Evolutionary conservation across 2,888 invertebrate genomes (phyloP).

Genomic region (Teleogryllus oceanicus): DNA sequence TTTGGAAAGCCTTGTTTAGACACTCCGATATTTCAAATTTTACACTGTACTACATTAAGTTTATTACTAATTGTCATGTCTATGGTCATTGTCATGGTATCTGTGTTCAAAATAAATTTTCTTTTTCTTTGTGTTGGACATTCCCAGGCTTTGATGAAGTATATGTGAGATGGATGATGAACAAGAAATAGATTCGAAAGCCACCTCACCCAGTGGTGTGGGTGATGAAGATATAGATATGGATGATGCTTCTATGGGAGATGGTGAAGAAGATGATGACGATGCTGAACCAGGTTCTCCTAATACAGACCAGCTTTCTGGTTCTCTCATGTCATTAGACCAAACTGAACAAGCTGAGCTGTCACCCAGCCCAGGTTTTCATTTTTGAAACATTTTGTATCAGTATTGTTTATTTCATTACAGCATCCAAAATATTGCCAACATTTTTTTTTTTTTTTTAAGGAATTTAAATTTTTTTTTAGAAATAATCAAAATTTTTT

Average conservation of each 20-base stretch:
- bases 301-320: not conserved
- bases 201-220: slow-evolving; percentile 20
- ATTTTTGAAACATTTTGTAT: not conserved
- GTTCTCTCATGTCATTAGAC: not conserved
- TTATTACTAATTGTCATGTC: too few relatives aligned
- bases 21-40: too few relatives aligned
- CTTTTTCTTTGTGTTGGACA: slow-evolving; percentile 19
- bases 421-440: not conserved
- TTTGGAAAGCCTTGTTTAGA: too few relatives aligned
- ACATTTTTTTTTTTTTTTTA: too few relatives aligned
- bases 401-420: not conserved
- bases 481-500: too few relatives aligned
- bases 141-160: slow-evolving; percentile 28
- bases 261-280: slow-evolving; percentile 37
- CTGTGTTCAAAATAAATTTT: too few relatives aligned
- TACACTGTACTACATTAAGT: too few relatives aligned
- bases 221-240: slow-evolving; percentile 35
- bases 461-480: too few relatives aligned
- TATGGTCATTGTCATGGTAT: too few relatives aligned
- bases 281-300: slow-evolving; percentile 25
- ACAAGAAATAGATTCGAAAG: slow-evolving; percentile 1
- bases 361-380: not conserved
- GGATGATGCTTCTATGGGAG: slow-evolving; percentile 35
- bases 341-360: not conserved
- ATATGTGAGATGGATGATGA: slow-evolving; percentile 23